phyloP scores from a whole-genome alignment of 2,797 vertebrate genomes.

The Neostethus bicornis region DNA sequence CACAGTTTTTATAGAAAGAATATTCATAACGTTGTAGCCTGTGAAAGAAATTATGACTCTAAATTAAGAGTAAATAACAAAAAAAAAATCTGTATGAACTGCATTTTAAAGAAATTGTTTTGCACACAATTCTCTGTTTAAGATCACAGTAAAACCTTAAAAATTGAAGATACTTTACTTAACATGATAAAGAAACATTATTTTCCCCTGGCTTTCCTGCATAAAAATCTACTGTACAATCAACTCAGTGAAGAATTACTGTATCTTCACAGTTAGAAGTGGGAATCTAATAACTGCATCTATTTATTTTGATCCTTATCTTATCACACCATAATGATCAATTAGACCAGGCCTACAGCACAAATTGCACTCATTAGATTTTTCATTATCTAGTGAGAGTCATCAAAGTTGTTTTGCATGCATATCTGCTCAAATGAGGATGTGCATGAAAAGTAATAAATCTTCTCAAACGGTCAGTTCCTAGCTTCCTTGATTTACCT shows the following conservation, averaged over 20 bases:
- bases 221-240: conserved; percentile 13
- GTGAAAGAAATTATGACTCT: too few relatives aligned
- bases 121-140: too few relatives aligned
- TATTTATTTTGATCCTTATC: conserved; percentile 57
- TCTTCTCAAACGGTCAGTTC: conserved; percentile 26
- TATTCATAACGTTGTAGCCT: too few relatives aligned
- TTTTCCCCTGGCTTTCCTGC: conserved; percentile 6
- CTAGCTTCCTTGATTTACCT: conserved; percentile 53
- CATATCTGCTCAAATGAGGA: conserved; percentile 30
- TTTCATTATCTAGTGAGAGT: conserved; percentile 43
- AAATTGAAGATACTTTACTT: too few relatives aligned
- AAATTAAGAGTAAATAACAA: too few relatives aligned
- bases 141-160: too few relatives aligned
- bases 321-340: conserved; percentile 57
- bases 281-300: conserved; percentile 49
- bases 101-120: too few relatives aligned
- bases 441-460: not conserved
- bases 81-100: too few relatives aligned
- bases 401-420: conserved; percentile 51
- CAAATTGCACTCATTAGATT: conserved; percentile 55
- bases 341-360: conserved; percentile 45
- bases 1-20: too few relatives aligned
- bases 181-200: not conserved
- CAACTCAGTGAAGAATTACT: conserved; percentile 46
- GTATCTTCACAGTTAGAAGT: conserved; percentile 48